phyloP scores from a whole-genome alignment of 2,888 invertebrate species.

The Megaustenia siamemsis region DNA sequence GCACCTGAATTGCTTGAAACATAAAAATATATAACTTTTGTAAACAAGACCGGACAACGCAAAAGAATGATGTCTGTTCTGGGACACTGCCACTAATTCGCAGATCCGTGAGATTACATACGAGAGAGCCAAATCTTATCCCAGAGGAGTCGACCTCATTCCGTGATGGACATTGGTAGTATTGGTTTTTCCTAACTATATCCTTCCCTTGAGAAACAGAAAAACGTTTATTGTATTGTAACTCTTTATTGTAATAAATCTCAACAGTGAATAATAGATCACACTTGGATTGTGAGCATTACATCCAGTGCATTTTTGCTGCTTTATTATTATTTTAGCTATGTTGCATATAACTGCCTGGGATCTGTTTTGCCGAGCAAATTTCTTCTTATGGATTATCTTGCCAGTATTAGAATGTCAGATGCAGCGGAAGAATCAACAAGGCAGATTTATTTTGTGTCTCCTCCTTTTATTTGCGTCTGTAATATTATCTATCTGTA shows the following conservation, averaged over 20 bases:
- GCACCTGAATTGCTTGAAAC: no score
- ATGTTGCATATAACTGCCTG: no score
- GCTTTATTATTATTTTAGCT: no score
- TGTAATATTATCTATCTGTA: no score
- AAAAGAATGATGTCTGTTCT: not conserved
- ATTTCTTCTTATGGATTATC: no score
- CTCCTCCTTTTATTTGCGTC: no score
- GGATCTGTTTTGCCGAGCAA: no score
- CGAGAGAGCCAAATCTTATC: not conserved
- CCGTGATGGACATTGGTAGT: not conserved
- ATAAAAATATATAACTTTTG: not conserved
- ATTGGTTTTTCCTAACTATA: not conserved
- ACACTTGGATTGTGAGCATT: no score
- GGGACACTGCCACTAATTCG: not conserved
- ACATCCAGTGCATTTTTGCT: no score
- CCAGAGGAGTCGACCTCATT: not conserved
- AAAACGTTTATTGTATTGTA: not conserved
- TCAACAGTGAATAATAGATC: not conserved
- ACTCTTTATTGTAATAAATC: not conserved
- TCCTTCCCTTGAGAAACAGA: not conserved
- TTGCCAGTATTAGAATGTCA: no score
- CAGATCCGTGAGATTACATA: not conserved
- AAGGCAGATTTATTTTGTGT: no score
- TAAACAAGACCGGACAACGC: not conserved
- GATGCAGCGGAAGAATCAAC: no score